Percentiles rank a stretch among this genome's conserved stretches.
phyloP scores from a whole-genome alignment of 2,888 invertebrate genomes.

The Branchipolynoe longqiensis region DNA sequence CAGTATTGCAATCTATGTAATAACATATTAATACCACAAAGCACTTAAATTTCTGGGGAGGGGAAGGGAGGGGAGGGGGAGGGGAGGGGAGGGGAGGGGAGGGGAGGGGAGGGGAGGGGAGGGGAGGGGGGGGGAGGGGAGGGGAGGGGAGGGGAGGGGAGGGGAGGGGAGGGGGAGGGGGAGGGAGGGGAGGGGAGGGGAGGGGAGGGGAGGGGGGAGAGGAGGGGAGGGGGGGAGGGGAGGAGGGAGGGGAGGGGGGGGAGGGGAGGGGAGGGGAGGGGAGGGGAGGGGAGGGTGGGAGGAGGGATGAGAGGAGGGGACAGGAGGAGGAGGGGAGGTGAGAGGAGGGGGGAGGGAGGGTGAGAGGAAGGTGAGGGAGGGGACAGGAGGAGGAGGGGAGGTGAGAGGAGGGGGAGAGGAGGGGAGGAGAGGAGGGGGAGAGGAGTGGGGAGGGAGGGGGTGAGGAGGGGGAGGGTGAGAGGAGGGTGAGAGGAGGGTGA shows the following conservation, averaged over 20 bases:
- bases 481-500: not conserved
- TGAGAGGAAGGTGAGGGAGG: not conserved
- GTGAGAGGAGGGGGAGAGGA: not conserved
- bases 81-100: no score
- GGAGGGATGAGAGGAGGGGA: not conserved
- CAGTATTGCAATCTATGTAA: no score
- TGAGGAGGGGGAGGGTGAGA: not conserved
- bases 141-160: no score
- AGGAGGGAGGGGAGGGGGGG: not conserved
- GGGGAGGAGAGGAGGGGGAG: not conserved
- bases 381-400: not conserved
- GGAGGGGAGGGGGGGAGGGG: not conserved
- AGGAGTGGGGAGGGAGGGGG: not conserved
- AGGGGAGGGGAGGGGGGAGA: no score
- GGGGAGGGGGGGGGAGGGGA: no score
- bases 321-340: not conserved
- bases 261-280: not conserved
- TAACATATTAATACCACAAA: no score
- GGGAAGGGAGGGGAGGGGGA: no score
- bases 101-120: no score
- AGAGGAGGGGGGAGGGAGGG: not conserved
- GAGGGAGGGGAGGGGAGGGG: no score
- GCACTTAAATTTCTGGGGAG: no score
- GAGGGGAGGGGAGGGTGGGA: conserved; percentile 4
- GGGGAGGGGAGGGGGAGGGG: no score